These are phyloP conservation scores for Hydraecia micacea DNA, from an alignment of 2,888 invertebrate genomes.

Conservation along the genomic window DNA sequence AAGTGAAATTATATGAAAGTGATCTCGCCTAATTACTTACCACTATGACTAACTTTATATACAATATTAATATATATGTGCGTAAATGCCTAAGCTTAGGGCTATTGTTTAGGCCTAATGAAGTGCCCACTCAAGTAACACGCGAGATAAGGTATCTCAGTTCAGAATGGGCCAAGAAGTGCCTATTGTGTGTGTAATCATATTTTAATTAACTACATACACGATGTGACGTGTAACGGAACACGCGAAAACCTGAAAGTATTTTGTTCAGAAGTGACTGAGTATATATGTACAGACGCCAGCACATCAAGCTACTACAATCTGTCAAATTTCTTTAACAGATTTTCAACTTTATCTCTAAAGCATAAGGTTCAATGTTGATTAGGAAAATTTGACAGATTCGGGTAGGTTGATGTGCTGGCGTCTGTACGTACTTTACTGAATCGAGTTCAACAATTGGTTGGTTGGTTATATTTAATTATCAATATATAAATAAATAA, in stretches of 20 bases:
- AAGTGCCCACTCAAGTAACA: constrained; percentile 44
- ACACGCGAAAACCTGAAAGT: background rate
- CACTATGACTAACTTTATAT: background rate
- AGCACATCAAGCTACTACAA: no score
- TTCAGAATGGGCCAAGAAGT: constrained; percentile 22
- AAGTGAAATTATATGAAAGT: constrained; percentile 23
- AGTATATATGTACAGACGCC: no score
- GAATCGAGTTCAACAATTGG: background rate
- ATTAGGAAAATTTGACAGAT: no score
- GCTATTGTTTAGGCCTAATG: constrained; percentile 52
- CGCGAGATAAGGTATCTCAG: constrained; percentile 37
- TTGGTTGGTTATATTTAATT: background rate
- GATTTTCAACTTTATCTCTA: no score
- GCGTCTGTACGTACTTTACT: background rate
- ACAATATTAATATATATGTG: background rate
- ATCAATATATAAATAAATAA: no score
- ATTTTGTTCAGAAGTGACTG: background rate
- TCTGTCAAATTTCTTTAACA: no score
- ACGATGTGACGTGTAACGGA: background rate
- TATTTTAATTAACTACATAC: constrained; percentile 21
- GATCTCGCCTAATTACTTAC: background rate
- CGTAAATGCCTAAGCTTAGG: constrained; percentile 20
- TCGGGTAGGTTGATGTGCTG: no score
- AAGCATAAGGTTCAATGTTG: no score
- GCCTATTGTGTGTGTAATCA: constrained; percentile 20